phyloP scores from a whole-genome alignment of 2,797 vertebrate genomes.

The Gymnothorax reevesii region DNA sequence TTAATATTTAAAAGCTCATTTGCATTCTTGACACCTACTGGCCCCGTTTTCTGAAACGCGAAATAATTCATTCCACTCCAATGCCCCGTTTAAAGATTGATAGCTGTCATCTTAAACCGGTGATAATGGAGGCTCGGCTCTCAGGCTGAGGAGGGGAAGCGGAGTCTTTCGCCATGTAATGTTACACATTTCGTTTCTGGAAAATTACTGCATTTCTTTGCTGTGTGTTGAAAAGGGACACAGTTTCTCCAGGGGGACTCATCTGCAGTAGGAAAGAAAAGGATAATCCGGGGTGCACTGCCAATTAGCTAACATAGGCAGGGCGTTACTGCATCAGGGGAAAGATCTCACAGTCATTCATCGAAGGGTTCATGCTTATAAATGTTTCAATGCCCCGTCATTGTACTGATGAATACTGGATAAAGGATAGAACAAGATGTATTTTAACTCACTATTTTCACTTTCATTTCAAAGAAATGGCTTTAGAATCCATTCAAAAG shows the following conservation, averaged over 20 bases:
- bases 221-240: background rate
- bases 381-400: background rate
- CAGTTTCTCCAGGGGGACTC: background rate
- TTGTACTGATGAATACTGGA: slow-evolving; percentile 9
- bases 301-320: background rate
- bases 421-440: background rate
- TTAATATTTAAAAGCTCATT: slow-evolving; percentile 55
- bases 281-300: background rate
- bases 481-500: slow-evolving; percentile 2
- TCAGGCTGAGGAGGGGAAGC: slow-evolving; percentile 53
- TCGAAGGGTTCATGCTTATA: background rate
- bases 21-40: slow-evolving; percentile 68
- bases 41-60: slow-evolving; percentile 44
- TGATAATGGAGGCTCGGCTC: slow-evolving; percentile 66
- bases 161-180: slow-evolving; percentile 37
- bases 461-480: slow-evolving; percentile 49
- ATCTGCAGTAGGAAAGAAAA: background rate
- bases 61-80: slow-evolving; percentile 62
- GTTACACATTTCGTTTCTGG: background rate
- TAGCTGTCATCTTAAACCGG: slow-evolving; percentile 69
- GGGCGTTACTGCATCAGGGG: background rate
- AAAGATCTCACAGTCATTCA: background rate
- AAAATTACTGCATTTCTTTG: background rate
- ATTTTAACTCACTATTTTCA: slow-evolving; percentile 23
- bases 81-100: slow-evolving; percentile 70